Evolutionary conservation across 2,888 invertebrate species (phyloP).

Genomic region (Phlogophora meticulosa): DNA sequence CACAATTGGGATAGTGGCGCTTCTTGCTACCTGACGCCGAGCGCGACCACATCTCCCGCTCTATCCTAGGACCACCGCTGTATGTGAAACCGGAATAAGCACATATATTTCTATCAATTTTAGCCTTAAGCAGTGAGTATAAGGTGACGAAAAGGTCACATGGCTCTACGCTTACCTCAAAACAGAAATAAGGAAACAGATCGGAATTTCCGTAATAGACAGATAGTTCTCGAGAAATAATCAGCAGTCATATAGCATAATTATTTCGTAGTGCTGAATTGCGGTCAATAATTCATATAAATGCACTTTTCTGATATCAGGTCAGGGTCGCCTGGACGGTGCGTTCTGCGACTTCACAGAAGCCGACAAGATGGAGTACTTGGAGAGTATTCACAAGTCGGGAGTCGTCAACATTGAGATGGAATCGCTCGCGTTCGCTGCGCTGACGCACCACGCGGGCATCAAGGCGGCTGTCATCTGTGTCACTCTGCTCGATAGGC

Average conservation of each 20-base stretch:
- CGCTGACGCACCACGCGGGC: slow-evolving; percentile 97
- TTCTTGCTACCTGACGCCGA: no score
- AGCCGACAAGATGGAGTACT: slow-evolving; percentile 97
- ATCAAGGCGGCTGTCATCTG: slow-evolving; percentile 98
- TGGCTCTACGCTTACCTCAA: slow-evolving; percentile 5
- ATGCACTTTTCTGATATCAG: slow-evolving; percentile 81
- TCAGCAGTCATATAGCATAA: neutral
- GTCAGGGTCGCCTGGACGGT: slow-evolving; percentile 98
- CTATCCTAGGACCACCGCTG: no score
- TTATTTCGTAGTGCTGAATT: slow-evolving; percentile 20
- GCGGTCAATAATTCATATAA: slow-evolving; percentile 33
- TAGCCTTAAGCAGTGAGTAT: no score
- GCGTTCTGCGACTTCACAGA: slow-evolving; percentile 98
- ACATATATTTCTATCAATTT: no score
- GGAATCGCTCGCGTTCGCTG: slow-evolving; percentile 98
- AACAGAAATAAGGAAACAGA: slow-evolving; percentile 26
- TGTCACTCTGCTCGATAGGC: slow-evolving; percentile 97
- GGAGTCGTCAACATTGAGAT: slow-evolving; percentile 99
- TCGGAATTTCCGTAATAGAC: slow-evolving; percentile 13
- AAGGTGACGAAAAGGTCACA: slow-evolving; percentile 23
- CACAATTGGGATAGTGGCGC: no score
- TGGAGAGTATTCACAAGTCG: slow-evolving; percentile 93
- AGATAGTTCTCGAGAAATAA: slow-evolving; percentile 22
- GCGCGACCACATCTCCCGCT: no score
- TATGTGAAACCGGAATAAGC: no score